Base-by-base conservation (phyloP, 1,140 invertebrate genomes). In the Maniola jurtina region DNA sequence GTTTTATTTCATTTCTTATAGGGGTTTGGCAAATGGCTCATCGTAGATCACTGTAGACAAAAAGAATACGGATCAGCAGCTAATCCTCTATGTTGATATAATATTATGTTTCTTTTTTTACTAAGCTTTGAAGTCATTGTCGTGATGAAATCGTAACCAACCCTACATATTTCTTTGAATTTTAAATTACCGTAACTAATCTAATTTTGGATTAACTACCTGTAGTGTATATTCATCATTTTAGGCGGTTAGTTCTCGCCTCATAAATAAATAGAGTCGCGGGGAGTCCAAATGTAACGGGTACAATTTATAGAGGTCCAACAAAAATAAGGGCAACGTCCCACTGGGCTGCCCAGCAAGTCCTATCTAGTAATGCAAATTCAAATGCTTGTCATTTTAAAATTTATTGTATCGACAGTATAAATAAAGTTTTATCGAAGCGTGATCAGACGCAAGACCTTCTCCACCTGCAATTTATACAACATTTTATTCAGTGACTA, bases 231-330 rank as follows among this genome's bases (percentile, higher is more conserved):
- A 80, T 84, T 75, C 72, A 81, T 84, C 76, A 79, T 73, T 73
- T 71, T 69, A 74, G 62, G 68, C 73, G 61, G 58, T 62, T 66
- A 42, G 75, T 80, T 79, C 71, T 79, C 73, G 70, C 73, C 70
- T 77, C 77, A 84, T 86, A 89, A 87, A 87, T 87, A 73, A 76
- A 66, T 75, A 70, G 72, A 74, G 75, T 83, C 79, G 76, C 70
- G 81, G 75, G 77, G 83, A 74, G 84, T 77, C 62, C 70, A 78
- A 77, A 76, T 70, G 70, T 69, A 77, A 64, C 61, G 68, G 73
- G 68, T 75, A 77, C 76, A 80, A 89, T 88, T 89, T 86, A 88
- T 88, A 68, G 76, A 73, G 77, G 79, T 75, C 78, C 72, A 77
- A 79, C 69, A 77, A 70, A 76, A 88, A 83, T 68, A 81, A 79